phyloP scores from a whole-genome alignment of 2,113 vertebrate species.

The Notothenia rossii region DNA sequence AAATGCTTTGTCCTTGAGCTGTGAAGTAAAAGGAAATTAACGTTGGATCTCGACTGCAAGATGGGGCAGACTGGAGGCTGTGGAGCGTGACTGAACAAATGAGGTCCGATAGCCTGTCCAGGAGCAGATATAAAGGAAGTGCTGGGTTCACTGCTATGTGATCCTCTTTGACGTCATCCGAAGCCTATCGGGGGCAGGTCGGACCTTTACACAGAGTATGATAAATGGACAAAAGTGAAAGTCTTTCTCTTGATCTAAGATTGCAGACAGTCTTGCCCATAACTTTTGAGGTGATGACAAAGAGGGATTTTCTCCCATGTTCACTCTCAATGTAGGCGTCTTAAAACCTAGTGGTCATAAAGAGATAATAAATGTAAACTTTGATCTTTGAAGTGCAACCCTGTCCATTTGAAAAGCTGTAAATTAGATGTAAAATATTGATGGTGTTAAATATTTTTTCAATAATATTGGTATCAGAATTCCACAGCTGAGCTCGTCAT shows the following conservation, averaged over 20 bases:
- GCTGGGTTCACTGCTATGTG: conserved; percentile 39
- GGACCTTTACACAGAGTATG: conserved; percentile 10
- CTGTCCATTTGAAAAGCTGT: too few relatives aligned
- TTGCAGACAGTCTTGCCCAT: conserved; percentile 6
- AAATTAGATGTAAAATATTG: too few relatives aligned
- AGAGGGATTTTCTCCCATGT: not conserved
- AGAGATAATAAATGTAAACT: too few relatives aligned
- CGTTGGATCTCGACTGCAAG: conserved; percentile 53
- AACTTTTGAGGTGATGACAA: not conserved
- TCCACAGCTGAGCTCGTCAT: too few relatives aligned
- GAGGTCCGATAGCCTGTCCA: conserved; percentile 55
- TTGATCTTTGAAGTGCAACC: too few relatives aligned
- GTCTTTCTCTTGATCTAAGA: conserved; percentile 13
- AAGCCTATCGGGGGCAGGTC: not conserved
- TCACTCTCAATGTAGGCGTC: not conserved
- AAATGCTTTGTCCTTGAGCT: conserved; percentile 67
- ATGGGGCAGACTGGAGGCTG: conserved; percentile 54
- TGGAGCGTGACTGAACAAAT: conserved; percentile 70
- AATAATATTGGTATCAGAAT: too few relatives aligned
- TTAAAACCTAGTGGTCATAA: not conserved
- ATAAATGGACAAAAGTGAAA: conserved; percentile 49
- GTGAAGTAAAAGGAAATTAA: conserved; percentile 62
- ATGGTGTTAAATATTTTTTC: too few relatives aligned
- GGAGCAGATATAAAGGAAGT: conserved; percentile 43
- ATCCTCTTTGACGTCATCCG: conserved; percentile 49